Conservation (phyloP, 2,888 invertebrate species). For the Apodemia hepburni region DNA sequence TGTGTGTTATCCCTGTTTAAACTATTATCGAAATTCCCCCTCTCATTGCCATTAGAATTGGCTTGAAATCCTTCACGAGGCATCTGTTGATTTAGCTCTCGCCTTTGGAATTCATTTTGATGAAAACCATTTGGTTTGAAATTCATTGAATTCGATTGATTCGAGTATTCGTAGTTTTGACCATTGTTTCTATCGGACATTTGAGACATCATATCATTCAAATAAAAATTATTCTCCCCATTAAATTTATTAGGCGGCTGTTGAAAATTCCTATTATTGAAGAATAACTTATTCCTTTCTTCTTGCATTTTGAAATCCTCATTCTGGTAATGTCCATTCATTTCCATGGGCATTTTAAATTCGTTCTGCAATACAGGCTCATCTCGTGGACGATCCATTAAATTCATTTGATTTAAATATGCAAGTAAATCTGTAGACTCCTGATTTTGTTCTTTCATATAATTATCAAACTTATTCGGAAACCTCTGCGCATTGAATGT, state of each 20-base stretch:
- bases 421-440: constrained; percentile 56
- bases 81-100: constrained; percentile 54
- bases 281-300: constrained; percentile 57
- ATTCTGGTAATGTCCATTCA: constrained; percentile 55
- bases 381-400: constrained; percentile 53
- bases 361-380: constrained; percentile 48
- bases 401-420: constrained; percentile 59
- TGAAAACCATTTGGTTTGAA: constrained; percentile 64
- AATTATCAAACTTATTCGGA: constrained; percentile 51
- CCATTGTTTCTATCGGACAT: constrained; percentile 49
- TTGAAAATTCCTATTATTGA: constrained; percentile 52
- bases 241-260: constrained; percentile 52
- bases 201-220: constrained; percentile 57
- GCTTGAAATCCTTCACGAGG: constrained; percentile 50
- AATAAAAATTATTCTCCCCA: constrained; percentile 46
- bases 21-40: constrained; percentile 50
- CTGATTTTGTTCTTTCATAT: constrained; percentile 51
- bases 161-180: constrained; percentile 59
- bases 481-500: constrained; percentile 47
- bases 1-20: constrained; percentile 49
- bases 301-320: constrained; percentile 57
- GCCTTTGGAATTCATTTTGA: constrained; percentile 59
- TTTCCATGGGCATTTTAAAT: constrained; percentile 57
- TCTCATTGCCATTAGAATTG: constrained; percentile 41
- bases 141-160: constrained; percentile 47